Base-by-base conservation (phyloP, 1,140 invertebrate genomes). In the Trichonephila inaurata region DNA sequence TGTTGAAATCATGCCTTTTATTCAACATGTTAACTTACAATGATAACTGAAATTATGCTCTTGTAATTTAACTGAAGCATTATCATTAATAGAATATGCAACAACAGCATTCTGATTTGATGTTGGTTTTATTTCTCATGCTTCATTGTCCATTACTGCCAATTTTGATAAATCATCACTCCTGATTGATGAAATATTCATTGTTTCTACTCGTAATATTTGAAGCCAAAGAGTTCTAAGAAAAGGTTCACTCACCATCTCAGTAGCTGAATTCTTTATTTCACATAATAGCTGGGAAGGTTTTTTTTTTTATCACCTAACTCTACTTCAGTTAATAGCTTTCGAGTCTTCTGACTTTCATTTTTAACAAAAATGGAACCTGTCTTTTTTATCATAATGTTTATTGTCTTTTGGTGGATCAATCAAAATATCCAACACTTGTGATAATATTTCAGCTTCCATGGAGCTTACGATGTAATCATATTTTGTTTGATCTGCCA, bases 211-310 rank as follows among this genome's bases (percentile, higher is more conserved):
- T 16, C 81, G 77, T 83, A 91, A 91, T 44, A 61, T 64, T 66
- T 91, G 90, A 92, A 87, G 82, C 24, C 83, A 86, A 24, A 93
- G 40, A 62, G 92, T 93, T 93, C 82, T 64, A 89, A 93, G 62
- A 87, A 93, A 93, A 33, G 83, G 10, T 92, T 92, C 64, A 72
- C 60, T n/a, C 60, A 87, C 91, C 8, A 61, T 87, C 60, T 92
- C n/a, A 16, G 91, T 33, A 33, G 62, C 91, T 40, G 87, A 92
- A 87, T 87, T 92, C 51, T 93, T 88, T 86, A 88, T 89, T 51
- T 93, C 92, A 89, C 86, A 89, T 62, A 93, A 89, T 21, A 93
- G 21, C 33, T 93, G 83, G 14, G 69, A 92, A 87, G 91, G 62
- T n/a, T 92, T 92, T 87, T n/a, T 92, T 92, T 87, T 28, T 92